Base-by-base conservation (phyloP, 2,888 invertebrate species). In the Oxycera nigricornis region DNA sequence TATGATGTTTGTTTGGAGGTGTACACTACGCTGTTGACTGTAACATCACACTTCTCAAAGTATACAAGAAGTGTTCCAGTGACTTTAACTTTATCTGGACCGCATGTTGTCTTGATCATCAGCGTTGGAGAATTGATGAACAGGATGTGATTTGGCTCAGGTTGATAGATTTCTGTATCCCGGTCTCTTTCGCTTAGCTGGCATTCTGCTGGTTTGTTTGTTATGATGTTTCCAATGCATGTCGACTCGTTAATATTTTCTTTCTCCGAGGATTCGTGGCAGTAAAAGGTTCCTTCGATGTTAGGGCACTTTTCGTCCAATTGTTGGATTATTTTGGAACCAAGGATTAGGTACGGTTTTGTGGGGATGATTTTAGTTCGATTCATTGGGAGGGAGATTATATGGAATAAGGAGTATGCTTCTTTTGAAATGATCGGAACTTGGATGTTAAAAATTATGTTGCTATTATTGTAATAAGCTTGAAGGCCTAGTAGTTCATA, bases 391-490 rank as follows among this genome's bases (percentile, higher is more conserved):
- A 65, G 30, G 9, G 65, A 26, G 28, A 26, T 74, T 1, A 74
- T 3, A 35, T 68, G 74, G 31, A 20, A 68, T 46, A 57, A 68
- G 28, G 74, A 30, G 20, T 55, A 68, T 3, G 7, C 52, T 50
- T 30, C 2, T 2, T 22, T 28, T 4, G 20, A 30, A 1, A 62
- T 28, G 17, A 20, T 52, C 20, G 74, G 68, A 0, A 68, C 68
- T 59, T 57, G 67, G 14, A 74, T 68, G 24, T 57, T 41, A 26
- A 74, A 74, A 11, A 68, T 68, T 1, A 74, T 39, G 11, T 68
- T 68, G 1, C 2, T 41, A 17, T 28, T 2, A 2, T 52, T 70
- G 1, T 4, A 1, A 6, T 31, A 70, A 2, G 55, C 70, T 17
- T 70, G 20, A n/a, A 70, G 30, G 1, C 22, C 6, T 2, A 52